Conservation (phyloP, 2,797 vertebrate genomes). For the Tragopan temminckii region DNA sequence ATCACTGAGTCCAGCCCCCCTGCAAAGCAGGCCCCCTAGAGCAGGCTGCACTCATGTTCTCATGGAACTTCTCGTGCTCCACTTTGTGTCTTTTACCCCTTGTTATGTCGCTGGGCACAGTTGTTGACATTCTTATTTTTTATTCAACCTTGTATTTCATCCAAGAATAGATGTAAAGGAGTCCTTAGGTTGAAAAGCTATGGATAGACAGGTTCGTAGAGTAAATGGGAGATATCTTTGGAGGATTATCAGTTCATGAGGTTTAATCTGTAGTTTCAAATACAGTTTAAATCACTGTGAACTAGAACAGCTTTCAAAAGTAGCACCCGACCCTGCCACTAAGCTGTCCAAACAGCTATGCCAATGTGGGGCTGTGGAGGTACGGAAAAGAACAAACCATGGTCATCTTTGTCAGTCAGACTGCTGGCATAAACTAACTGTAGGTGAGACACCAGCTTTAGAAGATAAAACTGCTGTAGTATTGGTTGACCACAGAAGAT, state of each 20-base stretch:
- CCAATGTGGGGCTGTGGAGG: background rate
- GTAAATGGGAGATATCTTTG: background rate
- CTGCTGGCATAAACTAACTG: background rate
- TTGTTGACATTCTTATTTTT: background rate
- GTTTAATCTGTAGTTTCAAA: background rate
- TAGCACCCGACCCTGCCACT: background rate
- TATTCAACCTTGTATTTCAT: background rate
- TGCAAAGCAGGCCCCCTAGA: too few species aligned
- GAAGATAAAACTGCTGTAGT: background rate
- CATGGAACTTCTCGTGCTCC: too few species aligned
- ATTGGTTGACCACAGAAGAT: background rate
- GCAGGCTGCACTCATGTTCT: too few species aligned
- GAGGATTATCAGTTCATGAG: background rate
- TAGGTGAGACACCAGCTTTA: background rate
- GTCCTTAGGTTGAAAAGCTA: background rate
- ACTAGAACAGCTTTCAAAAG: background rate
- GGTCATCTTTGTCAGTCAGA: rapidly evolving
- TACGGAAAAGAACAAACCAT: rapidly evolving
- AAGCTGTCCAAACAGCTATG: background rate
- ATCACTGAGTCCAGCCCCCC: too few species aligned
- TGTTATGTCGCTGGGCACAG: background rate
- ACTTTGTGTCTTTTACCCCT: too few species aligned
- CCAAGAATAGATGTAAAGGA: background rate
- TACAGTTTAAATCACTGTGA: background rate
- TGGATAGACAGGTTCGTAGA: background rate